Evolutionary conservation across 2,113 vertebrate genomes (phyloP).

Genomic region (Myiopsitta monachus): DNA sequence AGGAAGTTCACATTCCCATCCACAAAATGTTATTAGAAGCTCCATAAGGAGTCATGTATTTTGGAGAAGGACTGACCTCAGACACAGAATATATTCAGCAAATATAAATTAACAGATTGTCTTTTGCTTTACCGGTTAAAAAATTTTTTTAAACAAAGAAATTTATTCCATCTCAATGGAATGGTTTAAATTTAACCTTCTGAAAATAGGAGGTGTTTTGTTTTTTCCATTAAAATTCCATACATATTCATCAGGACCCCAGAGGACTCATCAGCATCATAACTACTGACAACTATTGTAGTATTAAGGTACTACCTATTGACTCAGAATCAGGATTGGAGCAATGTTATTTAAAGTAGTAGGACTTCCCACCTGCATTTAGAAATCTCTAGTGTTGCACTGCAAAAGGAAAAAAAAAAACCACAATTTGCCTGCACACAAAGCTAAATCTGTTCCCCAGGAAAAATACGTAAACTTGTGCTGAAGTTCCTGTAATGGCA

Average conservation of each 20-base stretch:
- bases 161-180: background rate
- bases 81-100: background rate
- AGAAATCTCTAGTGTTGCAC: background rate
- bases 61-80: background rate
- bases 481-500: background rate
- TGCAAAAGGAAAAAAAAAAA: background rate
- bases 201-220: background rate
- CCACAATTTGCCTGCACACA: background rate
- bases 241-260: background rate
- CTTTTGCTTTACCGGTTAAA: background rate
- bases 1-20: background rate
- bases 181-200: background rate
- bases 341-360: background rate
- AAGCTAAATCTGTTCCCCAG: conserved; percentile 40
- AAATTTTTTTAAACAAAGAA: background rate
- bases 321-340: background rate
- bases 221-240: background rate
- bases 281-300: background rate
- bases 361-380: background rate
- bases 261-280: background rate
- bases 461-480: conserved; percentile 47
- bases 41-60: background rate
- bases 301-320: background rate
- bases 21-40: background rate
- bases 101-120: background rate